Conservation (phyloP, 2,797 vertebrate species). For the Cirrhinus mrigala region DNA sequence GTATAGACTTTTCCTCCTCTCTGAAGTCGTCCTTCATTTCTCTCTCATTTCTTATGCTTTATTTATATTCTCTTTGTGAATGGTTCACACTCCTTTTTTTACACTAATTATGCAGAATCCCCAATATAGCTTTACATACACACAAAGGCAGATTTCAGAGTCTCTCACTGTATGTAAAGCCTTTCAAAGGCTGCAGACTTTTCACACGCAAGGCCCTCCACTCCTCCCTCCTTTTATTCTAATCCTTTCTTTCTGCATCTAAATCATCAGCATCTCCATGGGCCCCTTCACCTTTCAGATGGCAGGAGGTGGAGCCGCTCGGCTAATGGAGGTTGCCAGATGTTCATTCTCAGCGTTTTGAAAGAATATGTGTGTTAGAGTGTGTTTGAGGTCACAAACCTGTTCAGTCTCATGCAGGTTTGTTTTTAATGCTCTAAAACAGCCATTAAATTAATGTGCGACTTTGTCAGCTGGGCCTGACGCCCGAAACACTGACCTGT, state of each 20-base stretch:
- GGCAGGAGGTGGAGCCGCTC: conserved; percentile 13
- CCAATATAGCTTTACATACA: conserved; percentile 11
- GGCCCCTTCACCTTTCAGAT: conserved; percentile 29
- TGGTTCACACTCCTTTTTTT: background rate
- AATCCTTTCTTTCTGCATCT: conserved; percentile 47
- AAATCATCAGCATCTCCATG: conserved; percentile 42
- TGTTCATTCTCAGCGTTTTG: conserved; percentile 44
- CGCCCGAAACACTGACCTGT: conserved; percentile 1
- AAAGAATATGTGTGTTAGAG: conserved; percentile 10
- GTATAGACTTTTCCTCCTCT: conserved; percentile 63
- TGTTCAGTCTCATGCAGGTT: conserved; percentile 47
- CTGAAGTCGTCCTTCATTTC: conserved; percentile 36
- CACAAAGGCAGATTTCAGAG: conserved; percentile 21
- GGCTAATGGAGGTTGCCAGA: conserved; percentile 51
- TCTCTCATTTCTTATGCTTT: conserved; percentile 20
- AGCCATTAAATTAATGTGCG: conserved; percentile 55
- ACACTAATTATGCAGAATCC: conserved; percentile 8
- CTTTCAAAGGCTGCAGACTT: conserved; percentile 31
- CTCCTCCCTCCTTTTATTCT: background rate
- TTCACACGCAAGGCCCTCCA: conserved; percentile 22
- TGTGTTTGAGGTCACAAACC: conserved; percentile 15
- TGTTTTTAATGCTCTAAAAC: conserved; percentile 49
- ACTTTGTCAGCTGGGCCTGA: conserved; percentile 53
- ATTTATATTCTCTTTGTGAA: conserved; percentile 15
- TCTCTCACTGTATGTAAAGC: conserved; percentile 40